Conservation (phyloP, 2,113 vertebrate genomes). For the Sinocyclocheilus anophthalmus region DNA sequence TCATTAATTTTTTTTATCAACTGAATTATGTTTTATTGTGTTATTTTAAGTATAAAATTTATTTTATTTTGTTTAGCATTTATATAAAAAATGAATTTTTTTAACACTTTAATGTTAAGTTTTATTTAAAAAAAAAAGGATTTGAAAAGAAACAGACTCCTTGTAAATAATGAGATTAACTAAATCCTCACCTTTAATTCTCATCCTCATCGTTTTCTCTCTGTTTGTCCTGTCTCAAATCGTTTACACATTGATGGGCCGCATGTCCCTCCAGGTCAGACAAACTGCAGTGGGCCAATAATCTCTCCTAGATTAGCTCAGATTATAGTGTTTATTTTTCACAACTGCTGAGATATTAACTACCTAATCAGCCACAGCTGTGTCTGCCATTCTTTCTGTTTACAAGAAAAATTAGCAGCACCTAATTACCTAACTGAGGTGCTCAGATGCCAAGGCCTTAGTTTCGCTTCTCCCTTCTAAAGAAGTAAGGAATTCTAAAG, state of each 20-base stretch:
- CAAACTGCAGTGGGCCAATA: constrained; percentile 22
- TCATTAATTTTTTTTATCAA: background rate
- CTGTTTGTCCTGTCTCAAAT: constrained; percentile 6
- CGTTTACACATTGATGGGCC: constrained; percentile 24
- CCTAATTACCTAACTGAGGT: constrained; percentile 47
- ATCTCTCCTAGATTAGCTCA: constrained; percentile 54
- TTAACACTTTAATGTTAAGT: background rate
- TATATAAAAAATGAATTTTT: background rate
- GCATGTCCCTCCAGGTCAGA: constrained; percentile 10
- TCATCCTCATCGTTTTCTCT: background rate
- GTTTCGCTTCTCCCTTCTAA: constrained; percentile 6
- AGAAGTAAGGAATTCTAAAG: constrained; percentile 31
- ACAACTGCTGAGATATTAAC: constrained; percentile 50
- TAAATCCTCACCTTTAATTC: background rate
- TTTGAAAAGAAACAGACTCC: background rate
- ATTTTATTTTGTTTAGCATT: background rate
- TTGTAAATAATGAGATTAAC: background rate
- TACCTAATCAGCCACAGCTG: constrained; percentile 56
- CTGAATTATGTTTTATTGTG: background rate
- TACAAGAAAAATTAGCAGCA: constrained; percentile 48
- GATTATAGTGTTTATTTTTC: constrained; percentile 57
- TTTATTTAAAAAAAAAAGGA: background rate
- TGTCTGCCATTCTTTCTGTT: constrained; percentile 44
- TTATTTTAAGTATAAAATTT: too few relatives aligned
- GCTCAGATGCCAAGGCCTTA: constrained; percentile 30